phyloP scores from a whole-genome alignment of 2,888 invertebrate genomes.

The Drosophila buzzatii region DNA sequence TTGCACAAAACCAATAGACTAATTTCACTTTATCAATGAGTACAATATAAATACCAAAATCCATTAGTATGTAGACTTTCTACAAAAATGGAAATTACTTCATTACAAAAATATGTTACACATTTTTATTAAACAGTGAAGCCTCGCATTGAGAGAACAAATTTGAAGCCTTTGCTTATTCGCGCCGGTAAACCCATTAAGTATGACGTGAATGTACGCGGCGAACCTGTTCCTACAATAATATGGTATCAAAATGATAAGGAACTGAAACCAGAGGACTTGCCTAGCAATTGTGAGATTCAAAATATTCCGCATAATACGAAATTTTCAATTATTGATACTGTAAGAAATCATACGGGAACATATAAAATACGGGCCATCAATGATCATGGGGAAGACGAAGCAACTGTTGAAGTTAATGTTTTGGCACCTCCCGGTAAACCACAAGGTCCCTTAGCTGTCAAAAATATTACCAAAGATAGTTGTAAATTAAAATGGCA shows the following conservation, averaged over 20 bases:
- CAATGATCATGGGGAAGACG: conserved; percentile 96
- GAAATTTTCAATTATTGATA: conserved; percentile 92
- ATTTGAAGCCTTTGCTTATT: conserved; percentile 94
- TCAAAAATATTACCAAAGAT: conserved; percentile 94
- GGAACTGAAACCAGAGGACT: conserved; percentile 89
- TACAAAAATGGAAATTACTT: no score
- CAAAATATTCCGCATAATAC: conserved; percentile 96
- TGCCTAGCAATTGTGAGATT: conserved; percentile 88
- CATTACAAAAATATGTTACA: background rate
- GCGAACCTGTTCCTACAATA: conserved; percentile 97
- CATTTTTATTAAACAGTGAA: conserved; percentile 88
- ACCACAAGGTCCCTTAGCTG: conserved; percentile 95
- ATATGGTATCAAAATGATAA: conserved; percentile 94
- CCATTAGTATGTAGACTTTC: no score
- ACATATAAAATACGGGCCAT: conserved; percentile 95
- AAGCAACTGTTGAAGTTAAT: conserved; percentile 97
- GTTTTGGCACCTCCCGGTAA: conserved; percentile 93
- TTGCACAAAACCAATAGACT: no score
- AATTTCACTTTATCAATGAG: no score
- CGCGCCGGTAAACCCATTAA: conserved; percentile 96
- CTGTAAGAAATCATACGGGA: conserved; percentile 94
- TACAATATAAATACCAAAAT: no score
- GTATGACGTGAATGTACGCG: conserved; percentile 96
- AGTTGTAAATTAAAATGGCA: conserved; percentile 97
- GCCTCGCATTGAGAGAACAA: conserved; percentile 98